Conservation (phyloP, 1,140 invertebrate genomes). For the Campoletis sonorensis region DNA sequence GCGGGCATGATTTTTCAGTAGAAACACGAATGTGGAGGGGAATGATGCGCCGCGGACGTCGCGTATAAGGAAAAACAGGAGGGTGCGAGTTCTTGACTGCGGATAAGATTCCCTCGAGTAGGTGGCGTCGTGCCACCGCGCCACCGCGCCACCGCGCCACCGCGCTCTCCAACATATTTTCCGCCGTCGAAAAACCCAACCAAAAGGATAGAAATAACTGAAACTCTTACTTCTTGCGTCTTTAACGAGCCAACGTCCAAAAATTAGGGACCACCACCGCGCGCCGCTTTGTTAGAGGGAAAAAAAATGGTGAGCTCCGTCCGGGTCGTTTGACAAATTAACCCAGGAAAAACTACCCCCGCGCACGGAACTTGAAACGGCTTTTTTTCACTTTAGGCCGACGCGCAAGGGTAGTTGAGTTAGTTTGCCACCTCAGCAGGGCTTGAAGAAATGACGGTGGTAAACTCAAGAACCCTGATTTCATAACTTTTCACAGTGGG, state of each 20-base stretch:
- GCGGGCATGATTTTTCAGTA: too few relatives aligned
- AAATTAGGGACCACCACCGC: conserved; percentile 61
- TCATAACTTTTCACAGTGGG: too few relatives aligned
- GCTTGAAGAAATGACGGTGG: too few relatives aligned
- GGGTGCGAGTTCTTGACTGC: conserved; percentile 44
- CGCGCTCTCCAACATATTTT: conserved; percentile 14
- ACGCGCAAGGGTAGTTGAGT: not conserved
- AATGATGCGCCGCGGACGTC: conserved; percentile 4
- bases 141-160: not conserved
- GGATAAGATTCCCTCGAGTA: conserved; percentile 55
- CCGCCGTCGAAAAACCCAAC: not conserved
- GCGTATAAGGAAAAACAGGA: conserved; percentile 62
- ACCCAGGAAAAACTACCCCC: conserved; percentile 61
- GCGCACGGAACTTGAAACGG: not conserved
- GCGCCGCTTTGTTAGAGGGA: conserved; percentile 36
- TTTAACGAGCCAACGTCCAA: conserved; percentile 68
- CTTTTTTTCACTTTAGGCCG: not conserved
- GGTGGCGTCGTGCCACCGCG: not conserved
- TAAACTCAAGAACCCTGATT: too few relatives aligned
- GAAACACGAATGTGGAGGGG: conserved; percentile 53
- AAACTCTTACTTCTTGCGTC: conserved; percentile 50
- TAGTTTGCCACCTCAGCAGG: not conserved
- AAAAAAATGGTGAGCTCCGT: conserved; percentile 47
- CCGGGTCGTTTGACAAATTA: conserved; percentile 71
- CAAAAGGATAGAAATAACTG: conserved; percentile 22